Conservation (phyloP, 2,113 vertebrate species). For the Pluvialis apricaria region DNA sequence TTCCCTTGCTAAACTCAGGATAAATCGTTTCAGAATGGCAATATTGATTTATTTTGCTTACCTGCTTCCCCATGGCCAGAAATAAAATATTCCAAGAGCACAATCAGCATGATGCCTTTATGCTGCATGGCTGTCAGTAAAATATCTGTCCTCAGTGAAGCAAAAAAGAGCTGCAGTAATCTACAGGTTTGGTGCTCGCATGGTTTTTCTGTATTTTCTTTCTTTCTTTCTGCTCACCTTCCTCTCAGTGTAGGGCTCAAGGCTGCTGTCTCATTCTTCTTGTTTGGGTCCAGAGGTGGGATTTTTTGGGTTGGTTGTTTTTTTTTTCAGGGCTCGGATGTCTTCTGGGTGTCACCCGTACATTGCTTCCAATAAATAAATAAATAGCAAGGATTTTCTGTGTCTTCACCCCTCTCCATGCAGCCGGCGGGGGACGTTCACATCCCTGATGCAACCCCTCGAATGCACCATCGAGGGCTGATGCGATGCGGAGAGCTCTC, state of each 20-base stretch:
- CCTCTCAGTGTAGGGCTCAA: neutral
- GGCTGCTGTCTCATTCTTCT: slow-evolving; percentile 35
- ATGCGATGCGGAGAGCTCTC: neutral
- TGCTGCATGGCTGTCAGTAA: slow-evolving; percentile 60
- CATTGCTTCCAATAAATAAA: slow-evolving; percentile 47
- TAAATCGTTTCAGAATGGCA: neutral
- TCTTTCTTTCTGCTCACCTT: slow-evolving; percentile 55
- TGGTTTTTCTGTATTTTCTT: slow-evolving; percentile 30
- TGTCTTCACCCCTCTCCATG: neutral
- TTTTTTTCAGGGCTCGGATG: neutral
- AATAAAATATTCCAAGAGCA: slow-evolving; percentile 67
- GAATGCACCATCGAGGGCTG: neutral
- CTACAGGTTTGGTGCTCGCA: slow-evolving; percentile 48
- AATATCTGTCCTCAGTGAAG: slow-evolving; percentile 34
- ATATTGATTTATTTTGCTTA: slow-evolving; percentile 57
- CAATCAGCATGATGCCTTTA: slow-evolving; percentile 63
- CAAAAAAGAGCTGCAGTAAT: neutral
- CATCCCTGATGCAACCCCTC: neutral
- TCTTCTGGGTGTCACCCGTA: slow-evolving; percentile 32
- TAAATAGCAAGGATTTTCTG: neutral
- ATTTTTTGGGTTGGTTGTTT: neutral
- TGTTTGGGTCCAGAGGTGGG: neutral
- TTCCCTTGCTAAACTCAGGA: neutral
- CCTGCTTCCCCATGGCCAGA: slow-evolving; percentile 55
- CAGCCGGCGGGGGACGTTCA: neutral